phyloP scores from a whole-genome alignment of 2,113 vertebrate genomes.

The Montifringilla adamsi region DNA sequence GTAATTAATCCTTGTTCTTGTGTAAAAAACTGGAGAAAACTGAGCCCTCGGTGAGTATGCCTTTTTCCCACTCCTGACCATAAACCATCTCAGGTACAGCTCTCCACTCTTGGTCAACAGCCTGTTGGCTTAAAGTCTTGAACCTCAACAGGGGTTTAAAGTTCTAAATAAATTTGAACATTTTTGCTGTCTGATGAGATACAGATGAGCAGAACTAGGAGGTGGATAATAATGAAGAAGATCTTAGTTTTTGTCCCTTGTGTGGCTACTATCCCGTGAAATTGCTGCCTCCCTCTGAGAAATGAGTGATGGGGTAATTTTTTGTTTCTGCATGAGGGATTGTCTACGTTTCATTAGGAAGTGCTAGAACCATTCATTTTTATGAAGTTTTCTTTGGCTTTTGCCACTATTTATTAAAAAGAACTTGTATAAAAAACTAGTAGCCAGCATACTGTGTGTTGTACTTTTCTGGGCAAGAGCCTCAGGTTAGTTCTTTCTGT shows the following conservation, averaged over 20 bases:
- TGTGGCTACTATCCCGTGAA: constrained; percentile 19
- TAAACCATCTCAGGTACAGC: background rate
- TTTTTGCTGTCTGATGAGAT: background rate
- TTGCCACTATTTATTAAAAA: background rate
- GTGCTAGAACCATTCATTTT: background rate
- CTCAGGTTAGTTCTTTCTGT: background rate
- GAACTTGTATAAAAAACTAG: background rate
- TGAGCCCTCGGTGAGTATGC: background rate
- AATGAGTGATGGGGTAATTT: constrained; percentile 34
- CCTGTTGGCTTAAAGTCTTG: constrained; percentile 5
- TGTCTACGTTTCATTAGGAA: background rate
- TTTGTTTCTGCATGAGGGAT: constrained; percentile 19
- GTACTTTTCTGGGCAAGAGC: background rate
- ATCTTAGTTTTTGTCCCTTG: background rate
- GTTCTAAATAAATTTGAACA: background rate
- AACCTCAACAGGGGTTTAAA: background rate
- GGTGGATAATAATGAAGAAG: background rate
- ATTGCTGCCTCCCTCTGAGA: constrained; percentile 28
- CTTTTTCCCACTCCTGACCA: background rate
- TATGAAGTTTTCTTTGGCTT: constrained; percentile 1
- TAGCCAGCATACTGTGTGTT: background rate
- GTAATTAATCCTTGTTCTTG: constrained; percentile 1
- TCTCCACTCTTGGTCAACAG: background rate
- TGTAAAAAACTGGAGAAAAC: background rate
- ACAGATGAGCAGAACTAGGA: background rate